phyloP scores from a whole-genome alignment of 2,888 invertebrate species.

The Cryptus armator region DNA sequence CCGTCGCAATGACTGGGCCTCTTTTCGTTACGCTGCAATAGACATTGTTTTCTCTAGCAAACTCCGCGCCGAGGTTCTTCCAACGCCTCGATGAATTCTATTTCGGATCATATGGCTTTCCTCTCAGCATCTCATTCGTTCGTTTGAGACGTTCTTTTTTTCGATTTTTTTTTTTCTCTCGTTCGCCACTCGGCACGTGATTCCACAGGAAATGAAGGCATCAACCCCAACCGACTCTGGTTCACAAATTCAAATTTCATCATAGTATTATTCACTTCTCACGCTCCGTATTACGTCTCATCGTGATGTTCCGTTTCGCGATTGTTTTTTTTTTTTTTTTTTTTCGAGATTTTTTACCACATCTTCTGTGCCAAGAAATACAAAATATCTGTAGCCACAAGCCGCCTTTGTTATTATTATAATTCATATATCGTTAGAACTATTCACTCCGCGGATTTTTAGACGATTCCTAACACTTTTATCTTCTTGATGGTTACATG shows the following conservation, averaged over 20 bases:
- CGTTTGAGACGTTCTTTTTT: neutral
- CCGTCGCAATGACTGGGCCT: slow-evolving; percentile 3
- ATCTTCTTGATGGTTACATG: too few relatives aligned
- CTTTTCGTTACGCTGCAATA: neutral
- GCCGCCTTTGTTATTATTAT: too few relatives aligned
- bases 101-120: slow-evolving; percentile 62
- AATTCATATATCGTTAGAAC: too few relatives aligned
- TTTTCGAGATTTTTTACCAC: neutral
- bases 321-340: neutral
- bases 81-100: slow-evolving; percentile 58
- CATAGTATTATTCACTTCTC: slow-evolving; percentile 16
- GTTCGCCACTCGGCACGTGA: slow-evolving; percentile 28
- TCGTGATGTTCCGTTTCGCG: neutral
- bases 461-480: too few relatives aligned
- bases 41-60: slow-evolving; percentile 16
- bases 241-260: slow-evolving; percentile 40
- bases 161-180: slow-evolving; percentile 3
- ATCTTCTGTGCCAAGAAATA: neutral
- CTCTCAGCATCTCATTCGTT: slow-evolving; percentile 19
- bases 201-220: slow-evolving; percentile 20
- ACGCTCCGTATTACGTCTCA: neutral
- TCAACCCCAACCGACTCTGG: neutral
- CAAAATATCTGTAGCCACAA: too few relatives aligned
- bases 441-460: too few relatives aligned
- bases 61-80: slow-evolving; percentile 31